Percentiles rank a stretch among this genome's conserved stretches.
These are phyloP conservation scores for Cremastobaeus sp. DNA, from an alignment of 2,888 invertebrate species.

Conservation along the genomic window DNA sequence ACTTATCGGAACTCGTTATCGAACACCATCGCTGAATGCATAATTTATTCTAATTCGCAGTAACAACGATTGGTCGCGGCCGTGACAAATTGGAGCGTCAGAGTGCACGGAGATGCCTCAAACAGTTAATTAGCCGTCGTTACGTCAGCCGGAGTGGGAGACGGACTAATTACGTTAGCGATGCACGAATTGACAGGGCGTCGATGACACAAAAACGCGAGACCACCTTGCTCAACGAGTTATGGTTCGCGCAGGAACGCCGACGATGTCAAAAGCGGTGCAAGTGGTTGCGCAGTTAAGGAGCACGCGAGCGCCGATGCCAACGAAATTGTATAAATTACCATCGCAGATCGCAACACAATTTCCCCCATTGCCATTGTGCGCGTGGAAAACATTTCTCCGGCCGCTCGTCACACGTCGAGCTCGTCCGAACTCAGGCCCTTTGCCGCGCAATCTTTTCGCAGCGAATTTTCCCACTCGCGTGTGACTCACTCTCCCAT, in stretches of 20 bases:
- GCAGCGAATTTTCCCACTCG: slow-evolving; percentile 17
- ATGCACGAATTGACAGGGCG: slow-evolving; percentile 4
- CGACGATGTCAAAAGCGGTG: slow-evolving; percentile 8
- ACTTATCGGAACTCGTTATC: slow-evolving; percentile 26
- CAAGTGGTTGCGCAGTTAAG: not conserved
- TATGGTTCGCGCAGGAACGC: not conserved
- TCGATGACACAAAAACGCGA: slow-evolving; percentile 25
- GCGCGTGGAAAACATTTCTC: slow-evolving; percentile 38
- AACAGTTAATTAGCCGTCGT: slow-evolving; percentile 15
- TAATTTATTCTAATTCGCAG: slow-evolving; percentile 32
- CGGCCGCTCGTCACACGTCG: not conserved
- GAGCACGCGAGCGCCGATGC: slow-evolving; percentile 16
- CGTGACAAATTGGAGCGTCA: slow-evolving; percentile 27
- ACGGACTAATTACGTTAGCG: slow-evolving; percentile 15
- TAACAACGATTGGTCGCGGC: slow-evolving; percentile 13
- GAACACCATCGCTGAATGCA: slow-evolving; percentile 9
- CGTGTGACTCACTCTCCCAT: not conserved
- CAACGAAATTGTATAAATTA: slow-evolving; percentile 48
- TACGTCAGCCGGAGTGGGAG: slow-evolving; percentile 5
- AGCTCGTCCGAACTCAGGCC: slow-evolving; percentile 1
- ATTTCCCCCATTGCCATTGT: slow-evolving; percentile 42
- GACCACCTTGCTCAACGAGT: no score
- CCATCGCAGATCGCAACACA: slow-evolving; percentile 45
- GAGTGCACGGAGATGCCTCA: slow-evolving; percentile 5
- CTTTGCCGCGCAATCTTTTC: slow-evolving; percentile 29